Percentiles rank a stretch among this genome's conserved stretches.
Evolutionary conservation across 37 sponge, comb jelly and placozoan genomes (phyloP).

Genomic region (Cladorhizidae sp.): DNA sequence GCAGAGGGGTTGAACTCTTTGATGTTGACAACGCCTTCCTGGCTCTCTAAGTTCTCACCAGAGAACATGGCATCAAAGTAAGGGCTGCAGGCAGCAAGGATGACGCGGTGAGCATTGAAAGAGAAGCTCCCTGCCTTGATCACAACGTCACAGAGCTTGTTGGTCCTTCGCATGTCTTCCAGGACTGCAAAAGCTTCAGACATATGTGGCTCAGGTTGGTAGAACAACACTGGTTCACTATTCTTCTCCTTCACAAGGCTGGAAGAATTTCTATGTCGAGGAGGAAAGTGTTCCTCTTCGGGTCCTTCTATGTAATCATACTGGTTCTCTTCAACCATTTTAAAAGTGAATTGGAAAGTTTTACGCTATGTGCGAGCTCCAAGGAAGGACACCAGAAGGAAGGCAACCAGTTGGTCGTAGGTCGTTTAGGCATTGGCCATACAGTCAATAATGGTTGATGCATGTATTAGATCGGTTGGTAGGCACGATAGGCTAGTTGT

Average conservation of each 20-base stretch:
- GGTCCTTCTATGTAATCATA: constrained; percentile 56
- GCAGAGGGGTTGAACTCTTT: constrained; percentile 52
- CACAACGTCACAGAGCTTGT: constrained; percentile 86
- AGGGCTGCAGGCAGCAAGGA: constrained; percentile 86
- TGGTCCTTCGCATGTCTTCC: constrained; percentile 31
- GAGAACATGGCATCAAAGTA: constrained; percentile 97
- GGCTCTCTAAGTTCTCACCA: constrained; percentile 58
- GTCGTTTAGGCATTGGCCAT: too few species aligned
- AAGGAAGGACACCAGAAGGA: too few species aligned
- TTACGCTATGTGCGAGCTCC: too few species aligned
- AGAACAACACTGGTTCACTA: constrained; percentile 12
- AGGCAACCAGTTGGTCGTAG: too few species aligned
- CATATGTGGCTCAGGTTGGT: constrained; percentile 48
- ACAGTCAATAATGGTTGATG: too few species aligned
- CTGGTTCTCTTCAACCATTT: constrained; percentile 30
- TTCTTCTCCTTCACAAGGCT: background rate
- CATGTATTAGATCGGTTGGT: too few species aligned
- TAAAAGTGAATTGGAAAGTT: too few species aligned
- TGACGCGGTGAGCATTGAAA: constrained; percentile 72
- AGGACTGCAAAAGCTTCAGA: constrained; percentile 17
- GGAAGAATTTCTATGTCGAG: constrained; percentile 1
- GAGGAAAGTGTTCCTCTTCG: constrained; percentile 29
- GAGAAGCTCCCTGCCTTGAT: constrained; percentile 60
- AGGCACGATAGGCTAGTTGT: too few species aligned
- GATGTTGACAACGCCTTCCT: constrained; percentile 43